phyloP scores from a whole-genome alignment of 2,797 vertebrate genomes.

The Pitangus sulphuratus region DNA sequence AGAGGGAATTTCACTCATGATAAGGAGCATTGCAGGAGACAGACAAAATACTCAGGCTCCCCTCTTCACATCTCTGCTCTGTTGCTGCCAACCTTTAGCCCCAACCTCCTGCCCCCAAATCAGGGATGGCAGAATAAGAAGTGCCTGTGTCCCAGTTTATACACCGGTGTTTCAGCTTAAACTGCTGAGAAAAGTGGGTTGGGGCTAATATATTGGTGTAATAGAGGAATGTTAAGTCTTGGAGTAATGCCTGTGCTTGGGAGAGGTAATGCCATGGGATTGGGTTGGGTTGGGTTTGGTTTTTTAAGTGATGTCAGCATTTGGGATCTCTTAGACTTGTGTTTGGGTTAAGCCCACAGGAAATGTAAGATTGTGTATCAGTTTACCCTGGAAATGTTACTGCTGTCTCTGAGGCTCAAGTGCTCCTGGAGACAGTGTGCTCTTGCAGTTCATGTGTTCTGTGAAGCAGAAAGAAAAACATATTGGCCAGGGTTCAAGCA shows the following conservation, averaged over 20 bases:
- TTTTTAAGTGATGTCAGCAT: neutral
- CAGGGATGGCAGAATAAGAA: neutral
- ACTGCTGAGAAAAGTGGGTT: neutral
- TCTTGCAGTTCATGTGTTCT: neutral
- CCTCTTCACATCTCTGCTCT: neutral
- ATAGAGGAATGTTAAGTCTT: neutral
- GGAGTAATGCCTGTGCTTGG: neutral
- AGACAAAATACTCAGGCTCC: neutral
- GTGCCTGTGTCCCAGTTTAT: neutral
- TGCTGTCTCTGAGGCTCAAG: neutral
- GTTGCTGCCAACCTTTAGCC: neutral
- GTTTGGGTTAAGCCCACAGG: neutral
- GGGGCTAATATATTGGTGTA: neutral
- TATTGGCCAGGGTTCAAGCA: slow-evolving; percentile 16
- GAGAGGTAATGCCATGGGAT: neutral
- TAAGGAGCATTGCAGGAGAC: neutral
- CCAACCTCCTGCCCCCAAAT: neutral
- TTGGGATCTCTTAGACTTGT: neutral
- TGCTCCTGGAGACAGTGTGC: neutral
- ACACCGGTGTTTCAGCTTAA: neutral
- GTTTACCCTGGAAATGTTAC: neutral
- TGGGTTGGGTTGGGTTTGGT: neutral
- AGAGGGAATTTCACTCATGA: neutral
- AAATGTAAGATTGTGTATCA: neutral
- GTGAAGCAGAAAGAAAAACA: slow-evolving; percentile 13